Percentiles rank a stretch among this genome's conserved stretches.
phyloP scores from a whole-genome alignment of 2,888 invertebrate genomes.

The Diachrysia chrysitis region DNA sequence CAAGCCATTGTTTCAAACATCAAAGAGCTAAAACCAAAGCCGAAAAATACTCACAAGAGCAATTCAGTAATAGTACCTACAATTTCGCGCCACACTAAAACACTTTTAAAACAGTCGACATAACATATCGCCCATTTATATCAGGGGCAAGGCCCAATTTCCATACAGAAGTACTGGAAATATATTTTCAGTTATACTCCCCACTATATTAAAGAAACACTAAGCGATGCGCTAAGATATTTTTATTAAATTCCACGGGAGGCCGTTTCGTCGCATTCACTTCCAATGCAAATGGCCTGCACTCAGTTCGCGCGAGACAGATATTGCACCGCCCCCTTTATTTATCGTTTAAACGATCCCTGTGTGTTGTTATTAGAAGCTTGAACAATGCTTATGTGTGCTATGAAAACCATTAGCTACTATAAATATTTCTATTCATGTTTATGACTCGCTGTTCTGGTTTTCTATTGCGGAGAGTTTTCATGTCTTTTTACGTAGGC shows the following conservation, averaged over 20 bases:
- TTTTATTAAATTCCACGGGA: conserved; percentile 87
- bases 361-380: conserved; percentile 69
- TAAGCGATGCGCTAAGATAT: conserved; percentile 79
- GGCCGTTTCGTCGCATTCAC: conserved; percentile 82
- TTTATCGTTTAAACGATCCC: conserved; percentile 81
- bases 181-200: conserved; percentile 71
- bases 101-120: conserved; percentile 42
- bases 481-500: neutral
- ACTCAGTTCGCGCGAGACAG: conserved; percentile 77
- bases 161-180: conserved; percentile 53
- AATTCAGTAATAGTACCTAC: conserved; percentile 23
- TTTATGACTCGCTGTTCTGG: conserved; percentile 19
- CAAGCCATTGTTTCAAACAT: neutral
- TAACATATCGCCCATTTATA: conserved; percentile 57
- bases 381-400: conserved; percentile 65
- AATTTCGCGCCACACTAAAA: conserved; percentile 31
- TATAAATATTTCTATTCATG: conserved; percentile 41
- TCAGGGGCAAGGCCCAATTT: conserved; percentile 47
- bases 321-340: conserved; percentile 80
- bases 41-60: conserved; percentile 33
- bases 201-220: conserved; percentile 78
- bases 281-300: conserved; percentile 85
- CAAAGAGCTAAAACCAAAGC: conserved; percentile 8
- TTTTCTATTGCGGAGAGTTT: conserved; percentile 22
- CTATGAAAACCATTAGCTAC: conserved; percentile 41